Base-by-base conservation (phyloP, 2,113 vertebrate genomes). In the Ciconia boyciana region DNA sequence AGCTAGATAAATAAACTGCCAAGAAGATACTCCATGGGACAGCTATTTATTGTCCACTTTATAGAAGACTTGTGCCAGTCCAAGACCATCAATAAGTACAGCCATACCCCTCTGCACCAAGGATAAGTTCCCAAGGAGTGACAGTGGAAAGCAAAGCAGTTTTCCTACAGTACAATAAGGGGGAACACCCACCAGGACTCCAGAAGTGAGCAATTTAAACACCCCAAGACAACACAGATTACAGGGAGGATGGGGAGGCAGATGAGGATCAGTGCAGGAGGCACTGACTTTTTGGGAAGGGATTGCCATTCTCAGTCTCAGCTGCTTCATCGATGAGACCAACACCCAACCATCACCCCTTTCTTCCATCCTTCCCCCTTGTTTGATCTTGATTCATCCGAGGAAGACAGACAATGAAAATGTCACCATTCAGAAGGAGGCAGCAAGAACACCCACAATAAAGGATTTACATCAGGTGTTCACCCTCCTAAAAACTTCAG, bases 1-100 rank as follows among this genome's bases (percentile, higher is more conserved):
- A 17, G 1, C 49, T 6, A 20, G 25, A 34, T 31, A 15, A 5
- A 13, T 39, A 32, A 74, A 0, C 18, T 32, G 26, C 7, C 26
- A 8, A 13, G 1, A 29, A 13, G 46, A 4, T 2, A 18, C 5
- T 2, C 18, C 10, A 7, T 0, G 5, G 76, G 12, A 16, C 75
- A 85, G 41, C 11, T 3, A 2, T 39, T 17, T 48, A 13, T 80
- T 6, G 46, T 39, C 41, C 26, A 3, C 46, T 31, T 65, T 0
- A 1, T 0, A 8, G 76, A 6, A 11, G 48, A 55, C 41, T 52
- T 34, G 29, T 3, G 12, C 9, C 62, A 31, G 61, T 0, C 16
- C 16, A 52, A 74, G 69, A 26, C 0, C 52, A 25, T 14, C 55
- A 34, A 34, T 2, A 46, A 57, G 66, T 16, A n/a, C 54, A 71